A percentile compares a stretch with the other conserved stretches of the same genome.
These are phyloP conservation scores for Lophotis ruficrista DNA, from an alignment of 2,113 vertebrate genomes.

Conservation along the genomic window DNA sequence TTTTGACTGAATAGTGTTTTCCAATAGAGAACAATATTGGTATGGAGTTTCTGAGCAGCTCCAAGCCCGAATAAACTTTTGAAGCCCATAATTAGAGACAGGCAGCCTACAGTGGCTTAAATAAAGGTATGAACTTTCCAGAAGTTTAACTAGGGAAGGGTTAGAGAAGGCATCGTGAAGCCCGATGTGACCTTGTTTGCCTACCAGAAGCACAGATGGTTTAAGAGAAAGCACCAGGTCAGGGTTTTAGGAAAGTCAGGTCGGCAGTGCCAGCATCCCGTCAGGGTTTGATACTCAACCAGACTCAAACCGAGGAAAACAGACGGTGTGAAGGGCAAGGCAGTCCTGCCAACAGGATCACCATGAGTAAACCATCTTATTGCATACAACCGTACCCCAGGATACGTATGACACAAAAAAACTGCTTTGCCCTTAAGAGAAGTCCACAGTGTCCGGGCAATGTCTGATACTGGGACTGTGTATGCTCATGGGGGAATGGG, in stretches of 20 bases:
- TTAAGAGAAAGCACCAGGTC: not conserved
- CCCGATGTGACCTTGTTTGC: not conserved
- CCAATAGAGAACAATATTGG: not conserved
- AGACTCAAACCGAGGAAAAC: not conserved
- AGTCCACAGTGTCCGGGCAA: not conserved
- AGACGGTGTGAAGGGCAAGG: not conserved
- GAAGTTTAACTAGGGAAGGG: not conserved
- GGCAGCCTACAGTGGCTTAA: not conserved
- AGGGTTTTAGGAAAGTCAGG: not conserved
- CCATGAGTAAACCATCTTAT: not conserved
- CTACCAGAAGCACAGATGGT: not conserved
- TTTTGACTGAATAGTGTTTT: not conserved
- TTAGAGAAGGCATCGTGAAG: not conserved
- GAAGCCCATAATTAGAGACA: not conserved
- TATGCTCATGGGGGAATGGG: rapidly evolving
- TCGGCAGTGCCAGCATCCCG: not conserved
- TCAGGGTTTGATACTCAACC: not conserved
- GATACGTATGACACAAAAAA: not conserved
- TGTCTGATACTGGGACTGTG: rapidly evolving
- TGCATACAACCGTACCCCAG: not conserved
- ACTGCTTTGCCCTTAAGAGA: not conserved
- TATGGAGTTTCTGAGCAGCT: not conserved
- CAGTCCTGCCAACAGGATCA: not conserved
- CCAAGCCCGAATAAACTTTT: not conserved
- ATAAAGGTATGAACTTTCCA: not conserved